Evolutionary conservation across 2,113 vertebrate genomes (phyloP).

Genomic region (Atlantisia rogersi): DNA sequence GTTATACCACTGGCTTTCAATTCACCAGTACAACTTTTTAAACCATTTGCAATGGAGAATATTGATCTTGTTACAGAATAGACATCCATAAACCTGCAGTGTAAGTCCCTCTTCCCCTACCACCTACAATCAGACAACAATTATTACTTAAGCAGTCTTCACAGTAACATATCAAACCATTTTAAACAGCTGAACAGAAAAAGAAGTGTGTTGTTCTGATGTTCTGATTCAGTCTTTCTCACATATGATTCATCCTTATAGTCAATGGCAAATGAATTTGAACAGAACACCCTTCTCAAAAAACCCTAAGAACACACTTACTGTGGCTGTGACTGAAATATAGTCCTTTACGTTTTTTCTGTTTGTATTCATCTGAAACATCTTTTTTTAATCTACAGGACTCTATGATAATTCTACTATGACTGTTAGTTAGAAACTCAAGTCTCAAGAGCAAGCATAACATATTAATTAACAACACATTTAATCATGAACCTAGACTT

Average conservation of each 20-base stretch:
- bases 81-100: neutral
- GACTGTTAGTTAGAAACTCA: neutral
- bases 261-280: neutral
- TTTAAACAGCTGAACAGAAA: neutral
- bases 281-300: neutral
- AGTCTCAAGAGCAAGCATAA: neutral
- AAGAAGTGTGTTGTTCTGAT: neutral
- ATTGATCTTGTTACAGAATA: conserved; percentile 4
- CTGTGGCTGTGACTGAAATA: neutral
- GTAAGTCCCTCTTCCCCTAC: neutral
- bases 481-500: neutral
- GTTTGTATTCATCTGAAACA: neutral
- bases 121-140: neutral
- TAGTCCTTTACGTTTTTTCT: neutral
- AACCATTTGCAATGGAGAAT: conserved; percentile 8
- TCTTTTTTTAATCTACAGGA: neutral
- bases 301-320: neutral
- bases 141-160: neutral
- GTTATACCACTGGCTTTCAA: conserved; percentile 50
- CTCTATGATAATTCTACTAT: neutral
- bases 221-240: neutral
- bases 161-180: neutral
- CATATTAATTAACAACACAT: neutral
- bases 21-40: conserved; percentile 55
- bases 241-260: neutral